Percentiles rank a stretch among this genome's conserved stretches.
Evolutionary conservation across 1,140 invertebrate genomes (phyloP).

Genomic region (Cyphomyrmex costatus): DNA sequence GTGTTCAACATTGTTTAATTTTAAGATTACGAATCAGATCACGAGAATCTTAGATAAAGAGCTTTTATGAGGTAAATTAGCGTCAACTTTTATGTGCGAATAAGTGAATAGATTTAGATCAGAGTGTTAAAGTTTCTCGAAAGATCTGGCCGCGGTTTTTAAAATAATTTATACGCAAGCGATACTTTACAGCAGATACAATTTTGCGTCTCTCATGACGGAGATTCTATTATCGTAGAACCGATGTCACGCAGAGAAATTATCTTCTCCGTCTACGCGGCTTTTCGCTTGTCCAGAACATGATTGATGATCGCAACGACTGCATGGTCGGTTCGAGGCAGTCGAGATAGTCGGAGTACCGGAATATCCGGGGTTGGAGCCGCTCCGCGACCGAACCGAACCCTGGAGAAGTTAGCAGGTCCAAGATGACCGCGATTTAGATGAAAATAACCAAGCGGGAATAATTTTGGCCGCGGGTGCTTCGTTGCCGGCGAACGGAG

Average conservation of each 20-base stretch:
- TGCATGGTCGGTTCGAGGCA: slow-evolving; percentile 26
- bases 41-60: background rate
- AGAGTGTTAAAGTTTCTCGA: background rate
- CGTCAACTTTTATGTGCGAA: background rate
- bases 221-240: slow-evolving; percentile 29
- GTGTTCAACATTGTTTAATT: background rate
- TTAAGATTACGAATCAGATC: background rate
- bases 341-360: slow-evolving; percentile 21
- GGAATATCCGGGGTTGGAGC: slow-evolving; percentile 43
- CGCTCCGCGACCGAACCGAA: background rate
- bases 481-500: slow-evolving; percentile 29
- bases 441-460: slow-evolving; percentile 61
- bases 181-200: slow-evolving; percentile 2
- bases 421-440: slow-evolving; percentile 57
- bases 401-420: slow-evolving; percentile 27
- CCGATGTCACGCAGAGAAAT: slow-evolving; percentile 21
- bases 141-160: background rate
- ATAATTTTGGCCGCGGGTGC: slow-evolving; percentile 52
- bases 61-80: background rate
- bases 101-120: background rate
- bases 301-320: slow-evolving; percentile 58
- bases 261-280: slow-evolving; percentile 67
- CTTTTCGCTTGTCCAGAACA: slow-evolving; percentile 55
- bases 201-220: background rate
- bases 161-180: background rate